Evolutionary conservation across 2,888 invertebrate species (phyloP).

Genomic region (Cancer borealis): DNA sequence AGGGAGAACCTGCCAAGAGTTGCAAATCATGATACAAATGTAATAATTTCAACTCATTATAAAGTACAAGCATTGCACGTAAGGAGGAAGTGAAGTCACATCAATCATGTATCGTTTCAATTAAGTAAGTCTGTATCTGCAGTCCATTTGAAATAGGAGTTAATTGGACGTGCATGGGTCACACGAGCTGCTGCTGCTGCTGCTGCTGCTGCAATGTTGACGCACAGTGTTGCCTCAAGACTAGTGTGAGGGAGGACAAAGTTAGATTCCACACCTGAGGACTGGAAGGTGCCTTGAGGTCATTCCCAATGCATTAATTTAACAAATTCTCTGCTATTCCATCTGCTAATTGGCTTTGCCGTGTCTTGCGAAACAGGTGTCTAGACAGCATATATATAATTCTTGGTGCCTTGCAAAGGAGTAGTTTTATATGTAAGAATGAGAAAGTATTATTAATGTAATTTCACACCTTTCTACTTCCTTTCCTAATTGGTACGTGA

Average conservation of each 20-base stretch:
- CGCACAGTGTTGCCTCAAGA: not conserved
- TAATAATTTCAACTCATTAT: not conserved
- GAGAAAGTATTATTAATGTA: no score
- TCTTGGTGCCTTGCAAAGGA: not conserved
- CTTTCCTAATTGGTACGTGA: no score
- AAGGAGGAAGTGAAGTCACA: not conserved
- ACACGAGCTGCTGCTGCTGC: not conserved
- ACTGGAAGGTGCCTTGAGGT: not conserved
- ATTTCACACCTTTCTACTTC: no score
- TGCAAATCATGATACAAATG: not conserved
- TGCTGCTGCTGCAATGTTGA: not conserved
- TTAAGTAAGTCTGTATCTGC: not conserved
- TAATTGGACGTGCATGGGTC: not conserved
- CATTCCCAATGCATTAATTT: not conserved
- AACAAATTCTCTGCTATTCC: no score
- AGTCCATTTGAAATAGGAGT: not conserved
- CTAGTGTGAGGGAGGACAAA: not conserved
- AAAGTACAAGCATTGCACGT: not conserved
- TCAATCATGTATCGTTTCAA: not conserved
- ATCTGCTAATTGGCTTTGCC: not conserved
- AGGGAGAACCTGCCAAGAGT: not conserved
- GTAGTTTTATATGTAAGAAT: no score
- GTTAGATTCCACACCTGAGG: no score
- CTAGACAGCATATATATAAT: not conserved
- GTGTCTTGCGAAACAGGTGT: not conserved